Evolutionary conservation across 2,888 invertebrate species (phyloP), one percentile per base, ranked within the genome.

Genomic region (Amblyjoppa fuscipennis): DNA sequence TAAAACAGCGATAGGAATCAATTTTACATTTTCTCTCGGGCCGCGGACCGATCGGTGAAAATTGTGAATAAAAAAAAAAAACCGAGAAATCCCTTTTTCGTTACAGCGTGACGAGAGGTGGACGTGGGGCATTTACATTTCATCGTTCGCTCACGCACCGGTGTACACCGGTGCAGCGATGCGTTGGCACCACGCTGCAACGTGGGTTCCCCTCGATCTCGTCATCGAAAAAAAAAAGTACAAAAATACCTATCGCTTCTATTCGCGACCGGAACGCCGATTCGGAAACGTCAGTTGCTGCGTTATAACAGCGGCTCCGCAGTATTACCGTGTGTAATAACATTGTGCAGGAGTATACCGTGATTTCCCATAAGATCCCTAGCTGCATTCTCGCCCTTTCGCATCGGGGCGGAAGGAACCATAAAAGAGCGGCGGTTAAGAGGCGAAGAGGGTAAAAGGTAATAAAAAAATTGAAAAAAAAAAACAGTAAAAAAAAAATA

Each of bases 91-190:
- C 51, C 64, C 81, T 80, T 77, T 80, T 73, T 56, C 61, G 53
- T 61, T 73, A 28, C 41, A 51, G 61, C 51, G 73, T 76, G 80
- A 82, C 51, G 79, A 41, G 38, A 59, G 41, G 41, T 59, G 34
- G 28, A 59, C 56, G 53, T 53, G 73, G 69, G 45, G 69, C 74
- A 85, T 85, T 85, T 83, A 85, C 76, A 85, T 83, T 85, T 83
- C 77, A 77, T 83, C 83, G 83, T 71, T 83, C 51, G 45, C 76
- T 80, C 68, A 69, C 69, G 76, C 80, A 73, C 73, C 76, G 53
- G 51, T 69, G 76, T 56, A 53, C 83, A 77, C 56, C 76, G 74
- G 64, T 75, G 77, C 78, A 66, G 68, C 69, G 66, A 76, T 81
- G 53, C 73, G 76, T 79, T 59, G 61, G 16, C 31, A 16, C 25